Conservation (phyloP, 2,888 invertebrate genomes). For the Notodonta dromedarius region DNA sequence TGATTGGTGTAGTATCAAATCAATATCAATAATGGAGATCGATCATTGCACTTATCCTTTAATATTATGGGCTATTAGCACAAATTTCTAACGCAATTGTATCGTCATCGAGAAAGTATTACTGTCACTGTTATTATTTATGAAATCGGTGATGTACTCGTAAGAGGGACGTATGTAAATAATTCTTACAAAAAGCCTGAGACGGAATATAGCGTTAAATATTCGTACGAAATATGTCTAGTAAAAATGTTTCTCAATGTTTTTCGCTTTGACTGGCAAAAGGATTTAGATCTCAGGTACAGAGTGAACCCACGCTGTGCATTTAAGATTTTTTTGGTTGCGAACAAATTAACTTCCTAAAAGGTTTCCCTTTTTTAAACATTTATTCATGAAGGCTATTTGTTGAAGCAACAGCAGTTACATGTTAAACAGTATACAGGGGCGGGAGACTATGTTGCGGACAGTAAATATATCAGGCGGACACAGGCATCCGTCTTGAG, state of each 20-base stretch:
- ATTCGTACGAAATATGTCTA: neutral
- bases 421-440: constrained; percentile 62
- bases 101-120: no score
- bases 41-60: no score
- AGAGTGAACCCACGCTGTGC: constrained; percentile 33
- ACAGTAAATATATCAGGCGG: constrained; percentile 79
- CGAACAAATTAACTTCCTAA: constrained; percentile 37
- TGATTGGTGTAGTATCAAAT: no score
- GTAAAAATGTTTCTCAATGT: constrained; percentile 8
- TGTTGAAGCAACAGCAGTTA: constrained; percentile 61
- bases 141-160: no score
- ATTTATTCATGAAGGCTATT: constrained; percentile 58
- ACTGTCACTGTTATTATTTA: no score
- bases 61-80: no score
- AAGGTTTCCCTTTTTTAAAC: constrained; percentile 45
- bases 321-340: constrained; percentile 27
- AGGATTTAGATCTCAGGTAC: constrained; percentile 34
- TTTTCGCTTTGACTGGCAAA: constrained; percentile 13
- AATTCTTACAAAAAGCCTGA: no score
- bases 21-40: no score
- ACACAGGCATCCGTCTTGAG: constrained; percentile 79
- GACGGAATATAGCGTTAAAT: no score
- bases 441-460: constrained; percentile 63
- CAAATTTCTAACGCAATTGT: no score
- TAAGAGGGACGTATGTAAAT: no score